Evolutionary conservation across 2,797 vertebrate species (phyloP).

Genomic region (Notolepis coatsorum): DNA sequence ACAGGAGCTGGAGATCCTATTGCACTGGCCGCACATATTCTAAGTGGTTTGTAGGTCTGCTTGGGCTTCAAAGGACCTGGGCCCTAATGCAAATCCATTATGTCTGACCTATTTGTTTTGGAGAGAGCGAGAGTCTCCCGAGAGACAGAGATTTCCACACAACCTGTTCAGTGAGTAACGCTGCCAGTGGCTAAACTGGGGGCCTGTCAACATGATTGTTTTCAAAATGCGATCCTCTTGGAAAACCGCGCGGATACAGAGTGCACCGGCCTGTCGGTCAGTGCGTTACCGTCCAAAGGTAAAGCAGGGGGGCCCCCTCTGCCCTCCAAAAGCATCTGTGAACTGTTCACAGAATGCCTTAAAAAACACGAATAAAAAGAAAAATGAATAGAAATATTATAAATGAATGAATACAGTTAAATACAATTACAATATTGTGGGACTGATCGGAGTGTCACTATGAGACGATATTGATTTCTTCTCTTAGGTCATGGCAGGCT

Average conservation of each 20-base stretch:
- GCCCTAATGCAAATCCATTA: constrained; percentile 46
- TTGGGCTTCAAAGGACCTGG: constrained; percentile 32
- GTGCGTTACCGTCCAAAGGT: constrained; percentile 2
- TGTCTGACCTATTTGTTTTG: constrained; percentile 59
- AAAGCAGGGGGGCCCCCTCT: constrained; percentile 16
- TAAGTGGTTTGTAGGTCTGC: constrained; percentile 27
- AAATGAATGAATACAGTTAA: too few species aligned
- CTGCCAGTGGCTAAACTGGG: constrained; percentile 22
- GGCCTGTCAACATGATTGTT: constrained; percentile 22
- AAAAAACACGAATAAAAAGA: too few species aligned
- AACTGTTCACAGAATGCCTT: neutral
- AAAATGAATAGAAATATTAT: too few species aligned
- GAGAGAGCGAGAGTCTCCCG: constrained; percentile 22
- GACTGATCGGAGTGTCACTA: too few species aligned
- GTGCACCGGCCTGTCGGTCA: neutral
- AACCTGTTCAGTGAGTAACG: constrained; percentile 47
- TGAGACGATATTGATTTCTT: too few species aligned
- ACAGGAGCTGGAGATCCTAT: too few species aligned
- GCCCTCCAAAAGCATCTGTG: neutral
- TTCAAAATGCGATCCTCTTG: constrained; percentile 7
- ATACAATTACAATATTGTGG: too few species aligned
- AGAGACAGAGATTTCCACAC: constrained; percentile 18
- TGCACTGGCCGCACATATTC: constrained; percentile 4
- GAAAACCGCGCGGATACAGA: constrained; percentile 10
- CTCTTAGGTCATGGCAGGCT: too few species aligned